These are phyloP conservation scores for Anoplophora glabripennis DNA, from an alignment of 1,140 invertebrate genomes.

Conservation along the genomic window DNA sequence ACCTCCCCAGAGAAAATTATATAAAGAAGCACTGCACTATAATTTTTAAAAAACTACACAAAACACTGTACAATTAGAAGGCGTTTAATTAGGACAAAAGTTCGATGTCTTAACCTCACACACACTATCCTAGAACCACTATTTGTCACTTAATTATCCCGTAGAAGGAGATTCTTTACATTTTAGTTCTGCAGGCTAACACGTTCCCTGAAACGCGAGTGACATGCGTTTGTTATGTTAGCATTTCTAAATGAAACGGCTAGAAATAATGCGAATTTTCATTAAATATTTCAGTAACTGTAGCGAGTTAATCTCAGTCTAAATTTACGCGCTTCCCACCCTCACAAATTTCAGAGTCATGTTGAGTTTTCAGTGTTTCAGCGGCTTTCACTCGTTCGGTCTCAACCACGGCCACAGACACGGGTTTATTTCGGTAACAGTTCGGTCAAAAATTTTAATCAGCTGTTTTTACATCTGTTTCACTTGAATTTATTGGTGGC, in stretches of 20 bases:
- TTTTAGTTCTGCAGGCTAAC: no score
- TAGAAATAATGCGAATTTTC: constrained; percentile 35
- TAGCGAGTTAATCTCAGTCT: constrained; percentile 31
- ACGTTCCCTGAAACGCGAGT: no score
- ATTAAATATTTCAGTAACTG: constrained; percentile 33
- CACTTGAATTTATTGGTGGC: constrained; percentile 7
- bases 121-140: no score
- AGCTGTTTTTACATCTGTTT: constrained; percentile 18
- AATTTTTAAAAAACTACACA: no score
- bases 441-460: constrained; percentile 13
- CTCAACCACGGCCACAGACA: not conserved
- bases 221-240: constrained; percentile 20
- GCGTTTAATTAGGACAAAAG: no score
- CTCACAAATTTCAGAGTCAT: constrained; percentile 29
- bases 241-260: constrained; percentile 31
- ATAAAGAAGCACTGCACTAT: no score
- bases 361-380: constrained; percentile 18
- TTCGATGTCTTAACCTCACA: no score
- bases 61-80: no score
- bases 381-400: constrained; percentile 13
- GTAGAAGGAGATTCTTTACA: no score
- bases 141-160: no score
- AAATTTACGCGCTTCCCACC: constrained; percentile 33
- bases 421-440: constrained; percentile 5
- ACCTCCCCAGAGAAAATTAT: no score